phyloP scores from a whole-genome alignment of 2,113 vertebrate genomes.

The human (Homo sapiens) region DNA sequence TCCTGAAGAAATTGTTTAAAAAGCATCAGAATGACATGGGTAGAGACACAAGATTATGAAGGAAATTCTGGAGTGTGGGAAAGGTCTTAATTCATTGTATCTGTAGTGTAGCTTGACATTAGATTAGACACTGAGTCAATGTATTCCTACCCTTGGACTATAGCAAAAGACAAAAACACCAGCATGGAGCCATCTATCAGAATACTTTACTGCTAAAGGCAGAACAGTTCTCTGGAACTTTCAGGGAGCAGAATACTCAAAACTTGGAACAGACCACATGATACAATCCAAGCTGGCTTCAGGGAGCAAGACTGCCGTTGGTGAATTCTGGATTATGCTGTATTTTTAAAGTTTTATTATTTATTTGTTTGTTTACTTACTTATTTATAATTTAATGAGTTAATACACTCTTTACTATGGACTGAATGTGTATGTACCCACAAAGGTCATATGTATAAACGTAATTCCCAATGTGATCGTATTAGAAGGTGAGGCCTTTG shows the following conservation, averaged over 20 bases:
- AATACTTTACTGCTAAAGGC: neutral
- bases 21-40: neutral
- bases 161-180: neutral
- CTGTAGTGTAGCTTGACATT: neutral
- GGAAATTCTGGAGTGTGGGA: neutral
- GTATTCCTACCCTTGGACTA: neutral
- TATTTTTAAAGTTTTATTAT: neutral
- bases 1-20: neutral
- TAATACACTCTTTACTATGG: neutral
- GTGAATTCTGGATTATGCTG: neutral
- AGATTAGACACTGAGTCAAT: neutral
- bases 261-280: neutral
- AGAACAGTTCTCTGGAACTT: neutral
- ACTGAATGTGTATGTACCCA: neutral
- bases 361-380: neutral
- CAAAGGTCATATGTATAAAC: neutral
- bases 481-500: neutral
- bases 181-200: neutral
- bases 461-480: neutral
- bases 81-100: neutral
- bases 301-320: neutral
- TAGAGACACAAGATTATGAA: neutral
- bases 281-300: neutral
- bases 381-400: neutral
- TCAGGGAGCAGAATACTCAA: neutral